A percentile compares a stretch with the other conserved stretches of the same genome.
Conservation (phyloP, 2,113 vertebrate species). For the Microcebus ravelobensis region DNA sequence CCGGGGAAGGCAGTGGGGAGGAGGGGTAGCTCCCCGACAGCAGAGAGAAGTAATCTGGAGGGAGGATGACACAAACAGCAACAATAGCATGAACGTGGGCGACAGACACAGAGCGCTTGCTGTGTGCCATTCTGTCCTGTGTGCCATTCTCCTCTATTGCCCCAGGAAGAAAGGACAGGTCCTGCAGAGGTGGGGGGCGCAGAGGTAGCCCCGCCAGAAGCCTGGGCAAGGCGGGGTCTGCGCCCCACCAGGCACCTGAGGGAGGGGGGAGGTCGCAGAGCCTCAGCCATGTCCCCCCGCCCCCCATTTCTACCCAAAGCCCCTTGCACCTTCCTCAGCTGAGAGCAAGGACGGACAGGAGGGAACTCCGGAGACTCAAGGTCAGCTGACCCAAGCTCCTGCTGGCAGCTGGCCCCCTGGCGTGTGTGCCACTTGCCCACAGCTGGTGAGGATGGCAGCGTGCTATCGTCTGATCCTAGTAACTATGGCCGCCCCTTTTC, state of each 20-base stretch:
- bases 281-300: not conserved
- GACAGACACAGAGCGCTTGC: fast-evolving
- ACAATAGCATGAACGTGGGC: fast-evolving
- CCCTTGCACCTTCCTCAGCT: not conserved
- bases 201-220: fast-evolving
- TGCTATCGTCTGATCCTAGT: fast-evolving
- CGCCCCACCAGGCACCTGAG: not conserved
- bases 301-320: not conserved
- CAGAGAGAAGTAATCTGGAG: conserved; percentile 92
- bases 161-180: not conserved
- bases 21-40: conserved; percentile 88
- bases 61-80: fast-evolving
- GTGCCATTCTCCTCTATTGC: not conserved
- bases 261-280: fast-evolving
- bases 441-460: fast-evolving
- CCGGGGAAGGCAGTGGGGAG: conserved; percentile 91
- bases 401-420: not conserved
- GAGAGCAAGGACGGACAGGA: not conserved
- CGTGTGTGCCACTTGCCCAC: fast-evolving
- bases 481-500: fast-evolving
- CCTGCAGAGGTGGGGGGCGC: too few species aligned
- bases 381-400: not conserved
- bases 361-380: not conserved
- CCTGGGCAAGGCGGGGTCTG: not conserved
- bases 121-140: fast-evolving